Evolutionary conservation across 2,888 invertebrate species (phyloP).

Genomic region (Lottia scabra): DNA sequence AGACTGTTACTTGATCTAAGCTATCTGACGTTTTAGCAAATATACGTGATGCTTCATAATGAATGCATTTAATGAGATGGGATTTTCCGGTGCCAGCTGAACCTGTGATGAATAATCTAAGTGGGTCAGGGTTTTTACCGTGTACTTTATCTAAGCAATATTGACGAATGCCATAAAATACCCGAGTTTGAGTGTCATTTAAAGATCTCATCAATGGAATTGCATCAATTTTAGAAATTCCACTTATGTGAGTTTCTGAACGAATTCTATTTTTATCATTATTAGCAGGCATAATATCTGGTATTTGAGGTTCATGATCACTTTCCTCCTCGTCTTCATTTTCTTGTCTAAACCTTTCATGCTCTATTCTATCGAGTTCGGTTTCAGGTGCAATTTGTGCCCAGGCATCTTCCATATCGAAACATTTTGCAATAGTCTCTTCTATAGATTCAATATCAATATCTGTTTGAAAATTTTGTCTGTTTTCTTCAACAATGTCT

Average conservation of each 20-base stretch:
- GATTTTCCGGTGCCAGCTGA: too few relatives aligned
- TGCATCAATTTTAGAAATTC: background rate
- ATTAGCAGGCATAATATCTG: background rate
- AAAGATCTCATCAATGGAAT: conserved; percentile 9
- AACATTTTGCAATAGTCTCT: too few relatives aligned
- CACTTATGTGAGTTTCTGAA: background rate
- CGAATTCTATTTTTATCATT: background rate
- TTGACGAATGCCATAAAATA: conserved; percentile 19
- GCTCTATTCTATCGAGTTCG: too few relatives aligned
- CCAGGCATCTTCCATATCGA: too few relatives aligned
- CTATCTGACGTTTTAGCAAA: background rate
- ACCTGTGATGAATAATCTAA: conserved; percentile 17
- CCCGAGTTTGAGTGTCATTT: conserved; percentile 10
- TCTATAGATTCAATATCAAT: too few relatives aligned
- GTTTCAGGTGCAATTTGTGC: too few relatives aligned
- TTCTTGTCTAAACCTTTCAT: too few relatives aligned
- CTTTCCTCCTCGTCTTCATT: too few relatives aligned
- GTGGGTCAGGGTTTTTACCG: background rate
- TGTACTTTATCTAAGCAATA: conserved; percentile 13
- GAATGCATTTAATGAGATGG: conserved; percentile 14
- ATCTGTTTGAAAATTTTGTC: conserved; percentile 2
- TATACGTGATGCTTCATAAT: conserved; percentile 19
- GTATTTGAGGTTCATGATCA: too few relatives aligned
- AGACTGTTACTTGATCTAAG: conserved; percentile 10
- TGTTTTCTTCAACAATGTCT: background rate